Conservation (phyloP, 2,113 vertebrate species). For the Pristiophorus japonicus region DNA sequence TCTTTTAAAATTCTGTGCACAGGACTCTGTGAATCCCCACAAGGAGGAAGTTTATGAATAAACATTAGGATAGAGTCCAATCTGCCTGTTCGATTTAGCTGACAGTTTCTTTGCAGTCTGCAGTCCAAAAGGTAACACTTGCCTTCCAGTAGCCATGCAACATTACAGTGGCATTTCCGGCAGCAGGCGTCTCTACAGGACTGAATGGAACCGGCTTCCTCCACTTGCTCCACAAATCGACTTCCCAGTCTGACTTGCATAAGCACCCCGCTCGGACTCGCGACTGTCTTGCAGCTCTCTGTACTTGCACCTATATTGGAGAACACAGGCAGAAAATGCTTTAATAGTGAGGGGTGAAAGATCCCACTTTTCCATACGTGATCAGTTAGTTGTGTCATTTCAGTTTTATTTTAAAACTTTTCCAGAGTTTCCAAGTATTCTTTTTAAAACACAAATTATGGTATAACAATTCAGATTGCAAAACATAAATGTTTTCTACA, state of each 20-base stretch:
- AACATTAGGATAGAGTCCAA: conserved; percentile 55
- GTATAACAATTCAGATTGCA: background rate
- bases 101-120: conserved; percentile 49
- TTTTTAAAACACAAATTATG: background rate
- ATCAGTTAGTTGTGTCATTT: background rate
- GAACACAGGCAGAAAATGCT: conserved; percentile 4
- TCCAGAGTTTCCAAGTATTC: background rate
- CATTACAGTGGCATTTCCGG: conserved; percentile 55
- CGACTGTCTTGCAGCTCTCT: background rate
- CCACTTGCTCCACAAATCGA: conserved; percentile 47
- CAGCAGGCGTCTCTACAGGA: conserved; percentile 63
- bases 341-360: background rate
- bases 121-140: conserved; percentile 63
- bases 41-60: conserved; percentile 49
- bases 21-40: background rate
- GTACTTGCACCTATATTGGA: background rate
- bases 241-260: background rate
- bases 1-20: background rate
- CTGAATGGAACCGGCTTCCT: conserved; percentile 50
- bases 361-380: background rate
- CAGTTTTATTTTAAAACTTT: background rate
- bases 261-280: background rate
- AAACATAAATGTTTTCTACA: background rate
- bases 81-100: conserved; percentile 46
- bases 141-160: conserved; percentile 61